These are phyloP conservation scores for Selene dorsalis DNA, from an alignment of 2,797 vertebrate species.

Conservation along the genomic window DNA sequence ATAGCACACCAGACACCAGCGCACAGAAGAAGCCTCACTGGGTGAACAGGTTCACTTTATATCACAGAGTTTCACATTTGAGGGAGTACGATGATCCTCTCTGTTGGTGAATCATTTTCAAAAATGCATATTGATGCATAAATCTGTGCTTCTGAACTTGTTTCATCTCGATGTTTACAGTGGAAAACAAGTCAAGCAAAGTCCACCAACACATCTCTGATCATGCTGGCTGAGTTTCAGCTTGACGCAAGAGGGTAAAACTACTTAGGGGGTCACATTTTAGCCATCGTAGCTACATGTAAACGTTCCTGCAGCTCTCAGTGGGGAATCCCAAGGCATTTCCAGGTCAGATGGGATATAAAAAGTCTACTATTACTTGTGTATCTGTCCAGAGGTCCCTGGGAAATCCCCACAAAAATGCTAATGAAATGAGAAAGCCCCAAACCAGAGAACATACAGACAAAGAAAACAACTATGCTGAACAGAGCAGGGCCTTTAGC, in stretches of 20 bases:
- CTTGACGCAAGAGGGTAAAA: neutral
- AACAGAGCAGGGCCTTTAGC: no score
- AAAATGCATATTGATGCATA: slow-evolving; percentile 12
- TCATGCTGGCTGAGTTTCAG: neutral
- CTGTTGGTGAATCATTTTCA: slow-evolving; percentile 23
- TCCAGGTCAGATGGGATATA: neutral
- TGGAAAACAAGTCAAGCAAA: neutral
- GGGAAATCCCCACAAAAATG: no score
- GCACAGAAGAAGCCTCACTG: slow-evolving; percentile 27
- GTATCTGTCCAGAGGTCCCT: neutral
- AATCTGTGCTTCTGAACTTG: slow-evolving; percentile 9
- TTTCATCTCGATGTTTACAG: slow-evolving; percentile 15
- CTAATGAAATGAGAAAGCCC: no score
- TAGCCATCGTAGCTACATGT: neutral
- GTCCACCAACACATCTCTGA: neutral
- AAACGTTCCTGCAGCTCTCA: neutral
- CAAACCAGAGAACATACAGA: no score
- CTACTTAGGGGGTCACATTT: neutral
- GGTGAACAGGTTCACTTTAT: slow-evolving; percentile 31
- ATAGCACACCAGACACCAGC: slow-evolving; percentile 25
- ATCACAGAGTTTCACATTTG: slow-evolving; percentile 35
- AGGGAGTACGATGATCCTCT: slow-evolving; percentile 5
- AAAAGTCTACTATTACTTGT: neutral
- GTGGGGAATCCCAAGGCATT: neutral
- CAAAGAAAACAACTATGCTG: no score